Evolutionary conservation across 2,888 invertebrate species (phyloP).

Genomic region (Pristionchus exspectatus): DNA sequence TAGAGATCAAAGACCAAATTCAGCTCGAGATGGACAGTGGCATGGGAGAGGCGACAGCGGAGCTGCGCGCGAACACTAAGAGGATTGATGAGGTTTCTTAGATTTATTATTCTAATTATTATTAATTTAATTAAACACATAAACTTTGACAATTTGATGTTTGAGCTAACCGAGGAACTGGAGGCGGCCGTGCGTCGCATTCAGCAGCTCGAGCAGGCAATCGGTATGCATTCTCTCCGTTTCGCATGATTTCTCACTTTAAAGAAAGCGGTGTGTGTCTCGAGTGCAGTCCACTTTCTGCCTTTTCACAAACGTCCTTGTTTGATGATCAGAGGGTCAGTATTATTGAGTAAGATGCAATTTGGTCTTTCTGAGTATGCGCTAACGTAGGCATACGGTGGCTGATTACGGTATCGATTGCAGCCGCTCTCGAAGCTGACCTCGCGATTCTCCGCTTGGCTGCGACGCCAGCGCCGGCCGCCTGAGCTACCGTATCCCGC

Average conservation of each 20-base stretch:
- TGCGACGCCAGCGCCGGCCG: not conserved
- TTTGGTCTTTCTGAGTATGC: too few relatives aligned
- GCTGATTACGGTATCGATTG: not conserved
- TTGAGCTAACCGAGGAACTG: not conserved
- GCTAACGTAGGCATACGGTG: too few relatives aligned
- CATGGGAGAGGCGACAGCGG: not conserved
- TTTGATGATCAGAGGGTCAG: too few relatives aligned
- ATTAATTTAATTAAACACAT: too few relatives aligned
- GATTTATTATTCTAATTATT: not conserved
- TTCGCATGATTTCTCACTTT: not conserved
- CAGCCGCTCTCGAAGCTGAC: not conserved
- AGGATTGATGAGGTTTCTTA: not conserved
- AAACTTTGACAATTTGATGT: not conserved
- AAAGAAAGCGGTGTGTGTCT: too few relatives aligned
- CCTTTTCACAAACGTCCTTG: too few relatives aligned
- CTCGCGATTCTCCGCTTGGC: not conserved
- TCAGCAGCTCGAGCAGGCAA: not conserved
- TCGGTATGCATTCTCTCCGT: not conserved
- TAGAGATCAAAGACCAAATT: not conserved
- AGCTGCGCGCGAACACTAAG: not conserved
- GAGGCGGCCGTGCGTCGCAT: not conserved
- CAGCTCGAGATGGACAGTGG: not conserved
- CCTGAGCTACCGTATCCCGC: not conserved
- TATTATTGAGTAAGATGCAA: too few relatives aligned
- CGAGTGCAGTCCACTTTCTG: too few relatives aligned